phyloP scores from a whole-genome alignment of 2,888 invertebrate genomes.

The Ormyrus labotus region DNA sequence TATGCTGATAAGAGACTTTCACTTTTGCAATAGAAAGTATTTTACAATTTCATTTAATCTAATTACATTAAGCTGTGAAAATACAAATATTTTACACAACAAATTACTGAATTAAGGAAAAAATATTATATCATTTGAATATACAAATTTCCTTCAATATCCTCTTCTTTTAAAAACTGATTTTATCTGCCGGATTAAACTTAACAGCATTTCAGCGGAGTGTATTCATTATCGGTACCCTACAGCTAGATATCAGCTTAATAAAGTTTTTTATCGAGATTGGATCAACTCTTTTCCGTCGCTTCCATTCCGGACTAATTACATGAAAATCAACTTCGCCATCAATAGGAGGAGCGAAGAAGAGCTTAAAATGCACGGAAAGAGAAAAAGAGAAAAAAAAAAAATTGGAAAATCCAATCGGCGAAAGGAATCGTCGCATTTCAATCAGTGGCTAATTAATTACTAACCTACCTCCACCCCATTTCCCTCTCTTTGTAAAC shows the following conservation, averaged over 20 bases:
- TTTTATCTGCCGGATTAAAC: too few relatives aligned
- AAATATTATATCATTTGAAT: too few relatives aligned
- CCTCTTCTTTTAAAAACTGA: too few relatives aligned
- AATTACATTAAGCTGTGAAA: too few relatives aligned
- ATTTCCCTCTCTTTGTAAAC: not conserved
- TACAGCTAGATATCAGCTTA: slow-evolving; percentile 1
- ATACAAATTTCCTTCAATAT: too few relatives aligned
- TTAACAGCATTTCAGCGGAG: not conserved
- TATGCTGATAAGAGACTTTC: not conserved
- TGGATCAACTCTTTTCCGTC: not conserved
- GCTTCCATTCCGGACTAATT: slow-evolving; percentile 6
- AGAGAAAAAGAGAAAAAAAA: not conserved
- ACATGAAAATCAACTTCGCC: slow-evolving; percentile 1
- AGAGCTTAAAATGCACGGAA: not conserved
- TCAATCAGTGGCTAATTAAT: slow-evolving; percentile 40
- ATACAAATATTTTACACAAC: too few relatives aligned
- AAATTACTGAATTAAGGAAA: too few relatives aligned
- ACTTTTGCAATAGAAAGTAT: too few relatives aligned
- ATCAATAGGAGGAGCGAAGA: not conserved
- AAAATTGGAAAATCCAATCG: not conserved
- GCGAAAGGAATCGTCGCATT: slow-evolving; percentile 2
- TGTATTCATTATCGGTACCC: slow-evolving; percentile 1
- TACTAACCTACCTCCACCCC: not conserved
- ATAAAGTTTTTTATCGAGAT: slow-evolving; percentile 14
- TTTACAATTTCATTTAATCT: too few relatives aligned